Evolutionary conservation across 2,797 vertebrate genomes (phyloP).

Genomic region (Sebastes alutus): DNA sequence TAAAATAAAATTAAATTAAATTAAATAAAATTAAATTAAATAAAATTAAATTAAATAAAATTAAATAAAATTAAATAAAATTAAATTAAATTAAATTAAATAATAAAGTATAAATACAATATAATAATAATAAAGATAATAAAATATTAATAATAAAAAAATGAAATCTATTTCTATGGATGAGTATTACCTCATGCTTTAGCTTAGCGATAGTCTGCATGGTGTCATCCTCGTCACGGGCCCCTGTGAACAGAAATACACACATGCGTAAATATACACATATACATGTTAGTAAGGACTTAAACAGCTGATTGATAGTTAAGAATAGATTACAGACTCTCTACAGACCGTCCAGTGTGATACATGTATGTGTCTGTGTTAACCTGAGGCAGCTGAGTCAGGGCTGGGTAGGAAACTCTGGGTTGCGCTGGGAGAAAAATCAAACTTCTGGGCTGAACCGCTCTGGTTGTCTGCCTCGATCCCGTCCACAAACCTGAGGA

Average conservation of each 20-base stretch:
- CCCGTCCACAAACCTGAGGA: conserved; percentile 82
- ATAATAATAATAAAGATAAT: too few species aligned
- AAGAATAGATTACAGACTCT: not conserved
- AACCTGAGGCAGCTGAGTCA: conserved; percentile 46
- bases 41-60: too few species aligned
- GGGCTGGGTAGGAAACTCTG: conserved; percentile 51
- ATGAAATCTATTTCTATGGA: not conserved
- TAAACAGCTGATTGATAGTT: not conserved
- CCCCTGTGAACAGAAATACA: conserved; percentile 26
- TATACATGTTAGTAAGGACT: not conserved
- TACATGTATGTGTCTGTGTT: not conserved
- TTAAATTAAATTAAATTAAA: too few species aligned
- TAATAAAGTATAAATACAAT: too few species aligned
- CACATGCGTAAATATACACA: not conserved
- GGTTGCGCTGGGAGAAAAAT: conserved; percentile 72
- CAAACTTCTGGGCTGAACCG: conserved; percentile 70
- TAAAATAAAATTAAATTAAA: too few species aligned
- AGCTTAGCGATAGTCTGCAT: conserved; percentile 65
- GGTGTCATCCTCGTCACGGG: conserved; percentile 40
- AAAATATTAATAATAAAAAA: too few species aligned
- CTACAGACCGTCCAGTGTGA: not conserved
- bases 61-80: too few species aligned
- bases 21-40: too few species aligned
- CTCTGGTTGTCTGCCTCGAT: conserved; percentile 78
- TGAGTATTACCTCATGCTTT: conserved; percentile 61